Base-by-base conservation (phyloP, 2,888 invertebrate species). In the Linhomoeus sp. region DNA sequence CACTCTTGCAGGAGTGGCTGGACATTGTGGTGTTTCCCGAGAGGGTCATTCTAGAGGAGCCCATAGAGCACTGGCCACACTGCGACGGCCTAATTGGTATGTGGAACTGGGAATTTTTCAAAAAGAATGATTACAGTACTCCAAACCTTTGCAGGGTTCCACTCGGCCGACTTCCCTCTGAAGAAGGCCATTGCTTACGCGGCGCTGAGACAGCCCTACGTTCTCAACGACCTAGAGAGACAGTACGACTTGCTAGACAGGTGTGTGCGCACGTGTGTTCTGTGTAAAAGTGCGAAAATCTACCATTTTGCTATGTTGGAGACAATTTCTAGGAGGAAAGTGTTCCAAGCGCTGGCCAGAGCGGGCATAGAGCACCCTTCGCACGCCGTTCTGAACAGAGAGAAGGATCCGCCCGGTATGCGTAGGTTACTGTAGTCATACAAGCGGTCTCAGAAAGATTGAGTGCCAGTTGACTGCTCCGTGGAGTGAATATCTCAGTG, bases 141-240 rank as follows among this genome's bases (percentile, higher is more conserved):
- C 35, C 12, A 33, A 33, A 12, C 35, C 35, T 33, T 15, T 15
- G 35, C 12, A 15, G 9, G 37, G 12, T 61, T 61, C 49, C 61
- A 63, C 46, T 58, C 63, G 1, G 55, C 58, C 36, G 64, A 94
- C 36, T 99, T 99, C 70, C 97, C 97, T 0, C 72, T 97, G 52
- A 87, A 90, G 63, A 94, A 94, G 72, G 94, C 94, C 26, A 87
- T 94, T 58, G 81, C 81, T 61, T 99, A 99, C 70, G 82, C 88
- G 47, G 81, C 81, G 61, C 72, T 92, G 49, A 75, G 88, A 55
- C 82, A 82, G 66, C 94, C 97, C 0, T 94, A 88, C 66, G 82
- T 92, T 54, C 85, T 99, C 58, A 99, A 99, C 69, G 90, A 99
- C 72, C 76, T 99, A 56, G 84, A 87, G 61, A 86, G 90, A 81